Evolutionary conservation across 2,113 vertebrate genomes (phyloP).

Genomic region (Collichthys lucidus): DNA sequence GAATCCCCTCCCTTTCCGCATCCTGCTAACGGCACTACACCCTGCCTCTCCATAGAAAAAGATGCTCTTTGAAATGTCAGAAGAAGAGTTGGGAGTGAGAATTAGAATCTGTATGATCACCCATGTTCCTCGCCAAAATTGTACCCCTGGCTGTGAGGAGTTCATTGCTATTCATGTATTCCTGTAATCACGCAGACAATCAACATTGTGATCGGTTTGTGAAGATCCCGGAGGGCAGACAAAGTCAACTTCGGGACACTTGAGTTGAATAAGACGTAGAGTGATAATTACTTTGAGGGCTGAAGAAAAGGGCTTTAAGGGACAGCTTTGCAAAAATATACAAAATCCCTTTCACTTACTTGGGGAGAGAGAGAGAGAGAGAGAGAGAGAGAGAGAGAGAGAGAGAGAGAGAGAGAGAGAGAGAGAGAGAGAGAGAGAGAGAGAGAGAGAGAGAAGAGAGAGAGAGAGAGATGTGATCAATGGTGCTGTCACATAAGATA

Average conservation of each 20-base stretch:
- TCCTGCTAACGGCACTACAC: slow-evolving; percentile 15
- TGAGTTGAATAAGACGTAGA: slow-evolving; percentile 58
- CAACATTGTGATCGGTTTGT: slow-evolving; percentile 75
- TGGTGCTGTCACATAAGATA: slow-evolving; percentile 74
- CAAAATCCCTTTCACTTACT: slow-evolving; percentile 70
- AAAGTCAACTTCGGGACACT: slow-evolving; percentile 76
- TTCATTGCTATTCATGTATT: slow-evolving; percentile 83
- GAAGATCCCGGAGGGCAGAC: slow-evolving; percentile 78
- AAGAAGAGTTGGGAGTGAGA: slow-evolving; percentile 34
- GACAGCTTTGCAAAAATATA: slow-evolving; percentile 63
- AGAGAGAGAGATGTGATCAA: slow-evolving; percentile 73
- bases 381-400: not conserved
- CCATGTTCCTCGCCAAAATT: slow-evolving; percentile 42
- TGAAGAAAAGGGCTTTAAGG: slow-evolving; percentile 62
- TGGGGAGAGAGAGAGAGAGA: slow-evolving; percentile 3
- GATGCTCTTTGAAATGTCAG: slow-evolving; percentile 43
- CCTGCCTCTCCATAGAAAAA: not conserved
- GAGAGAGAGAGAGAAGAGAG: not conserved
- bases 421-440: slow-evolving; percentile 36
- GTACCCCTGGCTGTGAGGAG: slow-evolving; percentile 64
- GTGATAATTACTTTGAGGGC: slow-evolving; percentile 75
- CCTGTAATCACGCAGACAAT: slow-evolving; percentile 75
- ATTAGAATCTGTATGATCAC: slow-evolving; percentile 66
- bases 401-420: not conserved
- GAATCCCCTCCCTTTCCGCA: not conserved